Evolutionary conservation across 2,888 invertebrate species (phyloP), one percentile per base, ranked within the genome.

Genomic region (Coremacera marginata): DNA sequence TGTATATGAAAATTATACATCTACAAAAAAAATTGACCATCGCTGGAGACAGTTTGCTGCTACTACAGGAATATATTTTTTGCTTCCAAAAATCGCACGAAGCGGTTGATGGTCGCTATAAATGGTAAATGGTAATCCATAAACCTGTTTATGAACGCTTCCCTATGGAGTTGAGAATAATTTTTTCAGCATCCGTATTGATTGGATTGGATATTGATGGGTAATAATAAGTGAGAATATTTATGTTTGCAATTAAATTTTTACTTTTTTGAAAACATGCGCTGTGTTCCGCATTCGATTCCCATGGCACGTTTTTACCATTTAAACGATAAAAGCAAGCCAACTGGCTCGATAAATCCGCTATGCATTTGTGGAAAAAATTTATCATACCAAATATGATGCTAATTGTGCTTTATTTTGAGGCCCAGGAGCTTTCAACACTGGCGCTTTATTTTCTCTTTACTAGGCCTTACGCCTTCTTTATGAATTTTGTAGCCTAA

Each of bases 11-110:
- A 73, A 62, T 44, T 16, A 44, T 73, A 62, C 14, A 16, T 19
- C n/a, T 19, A 62, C 34, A 62, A 63, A 37, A n/a, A n/a, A 34
- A 31, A 19, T 14, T 14, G 73, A 34, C 60, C 49, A 73, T 37
- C 73, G 14, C 8, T 73, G 73, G 2, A 73, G 19, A 9, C 60
- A 1, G 11, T 34, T 37, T 37, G 72, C 72, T 60, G 62, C 62
- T 8, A 62, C 62, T 19, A 60, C 31, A 16, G 62, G 25, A 14
- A 62, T 22, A 25, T 31, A n/a, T 19, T 62, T 62, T 22, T 62
- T 62, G 14, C 25, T 22, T 22, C 16, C 4, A 31, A 62, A 62
- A 62, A 62, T 8, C 19, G 22, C 62, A 7, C 62, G 22, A 22
- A 62, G 62, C 16, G 22, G 19, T 22, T 62, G 62, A 22, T 62